Evolutionary conservation across 30 jellyfish, hydroid and myxozoan genomes (phyloP).

Genomic region (Turritopsis rubra): DNA sequence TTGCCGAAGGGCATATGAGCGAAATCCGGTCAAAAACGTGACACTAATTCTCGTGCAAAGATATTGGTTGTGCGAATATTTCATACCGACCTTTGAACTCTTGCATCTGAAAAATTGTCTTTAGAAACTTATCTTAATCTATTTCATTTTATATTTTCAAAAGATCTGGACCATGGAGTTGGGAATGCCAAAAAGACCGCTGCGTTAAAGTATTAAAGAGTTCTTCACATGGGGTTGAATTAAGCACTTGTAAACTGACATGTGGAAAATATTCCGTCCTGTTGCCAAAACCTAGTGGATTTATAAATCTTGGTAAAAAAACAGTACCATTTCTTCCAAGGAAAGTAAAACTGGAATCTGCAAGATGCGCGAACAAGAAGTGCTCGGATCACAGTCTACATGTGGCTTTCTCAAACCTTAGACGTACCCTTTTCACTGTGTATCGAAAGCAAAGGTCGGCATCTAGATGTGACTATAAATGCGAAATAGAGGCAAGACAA

Average conservation of each 20-base stretch:
- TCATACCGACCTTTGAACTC: no score
- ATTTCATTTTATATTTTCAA: not conserved
- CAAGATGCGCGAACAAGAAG: not conserved
- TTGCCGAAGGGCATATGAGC: no score
- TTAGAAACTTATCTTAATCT: not conserved
- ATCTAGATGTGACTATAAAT: not conserved
- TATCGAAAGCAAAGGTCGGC: not conserved
- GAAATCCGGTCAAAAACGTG: no score
- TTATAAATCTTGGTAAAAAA: constrained; percentile 45
- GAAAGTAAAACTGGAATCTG: not conserved
- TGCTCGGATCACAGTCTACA: not conserved
- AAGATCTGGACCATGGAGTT: constrained; percentile 26
- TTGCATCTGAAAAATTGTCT: no score
- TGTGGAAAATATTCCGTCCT: constrained; percentile 62
- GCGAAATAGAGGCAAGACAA: constrained; percentile 2
- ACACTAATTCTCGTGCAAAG: no score
- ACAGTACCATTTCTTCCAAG: constrained; percentile 49
- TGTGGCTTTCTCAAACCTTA: constrained; percentile 1
- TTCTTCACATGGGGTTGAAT: constrained; percentile 28
- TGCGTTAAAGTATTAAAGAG: constrained; percentile 18
- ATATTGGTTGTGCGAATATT: no score
- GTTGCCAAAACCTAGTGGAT: constrained; percentile 79
- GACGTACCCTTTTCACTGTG: constrained; percentile 1
- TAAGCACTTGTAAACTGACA: constrained; percentile 56
- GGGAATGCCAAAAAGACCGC: constrained; percentile 28